Percentiles rank a stretch among this genome's conserved stretches.
Evolutionary conservation across 2,113 vertebrate species (phyloP).

Genomic region (Macrotis lagotis): DNA sequence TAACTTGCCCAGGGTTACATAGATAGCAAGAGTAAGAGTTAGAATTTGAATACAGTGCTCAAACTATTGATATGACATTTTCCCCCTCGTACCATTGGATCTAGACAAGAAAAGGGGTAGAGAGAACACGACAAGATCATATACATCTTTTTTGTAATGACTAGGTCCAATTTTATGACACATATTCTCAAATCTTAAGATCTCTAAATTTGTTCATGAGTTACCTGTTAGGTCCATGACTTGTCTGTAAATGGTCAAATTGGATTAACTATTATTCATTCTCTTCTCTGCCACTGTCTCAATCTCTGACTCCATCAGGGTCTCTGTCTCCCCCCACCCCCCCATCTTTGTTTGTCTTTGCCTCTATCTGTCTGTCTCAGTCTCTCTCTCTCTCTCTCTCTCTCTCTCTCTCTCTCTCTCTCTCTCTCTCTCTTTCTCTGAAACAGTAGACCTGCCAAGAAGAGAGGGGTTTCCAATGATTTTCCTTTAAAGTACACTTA

Average conservation of each 20-base stretch:
- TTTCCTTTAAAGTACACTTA: slow-evolving; percentile 70
- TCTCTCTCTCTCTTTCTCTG: not conserved
- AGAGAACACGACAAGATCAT: not conserved
- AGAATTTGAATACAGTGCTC: not conserved
- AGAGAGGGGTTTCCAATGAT: slow-evolving; percentile 58
- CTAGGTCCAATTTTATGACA: no score
- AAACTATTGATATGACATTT: not conserved
- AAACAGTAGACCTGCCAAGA: slow-evolving; percentile 46
- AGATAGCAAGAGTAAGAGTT: not conserved
- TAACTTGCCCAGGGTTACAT: not conserved
- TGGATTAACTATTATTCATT: slow-evolving; percentile 56
- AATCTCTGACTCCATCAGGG: slow-evolving; percentile 25
- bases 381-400: no score
- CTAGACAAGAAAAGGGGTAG: not conserved
- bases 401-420: not conserved
- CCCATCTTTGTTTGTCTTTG: not conserved
- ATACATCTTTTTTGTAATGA: not conserved
- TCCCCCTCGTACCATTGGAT: not conserved
- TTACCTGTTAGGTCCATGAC: slow-evolving; percentile 63
- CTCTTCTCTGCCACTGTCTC: slow-evolving; percentile 12
- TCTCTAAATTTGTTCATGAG: slow-evolving; percentile 19
- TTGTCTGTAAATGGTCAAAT: slow-evolving; percentile 54
- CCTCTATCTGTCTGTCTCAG: not conserved
- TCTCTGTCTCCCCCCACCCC: not conserved
- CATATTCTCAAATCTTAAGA: not conserved